Conservation (phyloP, 92 coral and sea anemone species). For the Isaurus tuberculatus region DNA sequence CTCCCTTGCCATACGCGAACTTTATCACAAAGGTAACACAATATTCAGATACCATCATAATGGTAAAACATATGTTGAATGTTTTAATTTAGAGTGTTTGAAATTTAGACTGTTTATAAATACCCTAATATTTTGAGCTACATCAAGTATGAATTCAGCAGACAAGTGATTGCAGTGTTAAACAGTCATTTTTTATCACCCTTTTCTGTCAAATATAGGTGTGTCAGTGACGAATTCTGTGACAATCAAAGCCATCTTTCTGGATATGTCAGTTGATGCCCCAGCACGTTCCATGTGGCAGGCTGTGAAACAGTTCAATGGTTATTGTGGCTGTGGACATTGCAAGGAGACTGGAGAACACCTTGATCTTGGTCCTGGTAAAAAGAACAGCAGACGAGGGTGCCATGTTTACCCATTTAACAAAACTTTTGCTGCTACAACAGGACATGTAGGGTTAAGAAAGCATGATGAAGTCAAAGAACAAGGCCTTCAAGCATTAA, state of each 20-base stretch:
- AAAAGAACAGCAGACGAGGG: constrained; percentile 27
- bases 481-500: constrained; percentile 33
- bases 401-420: constrained; percentile 69
- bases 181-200: no score
- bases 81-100: no score
- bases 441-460: constrained; percentile 61
- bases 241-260: constrained; percentile 45
- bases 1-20: no score
- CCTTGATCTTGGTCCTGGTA: constrained; percentile 63
- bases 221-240: no score
- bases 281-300: constrained; percentile 63
- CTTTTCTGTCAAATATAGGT: no score
- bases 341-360: constrained; percentile 65
- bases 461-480: constrained; percentile 46
- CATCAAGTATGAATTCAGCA: no score
- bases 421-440: constrained; percentile 45
- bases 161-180: no score
- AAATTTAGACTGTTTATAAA: no score
- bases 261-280: constrained; percentile 65
- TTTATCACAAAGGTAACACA: no score
- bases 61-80: no score
- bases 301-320: constrained; percentile 59
- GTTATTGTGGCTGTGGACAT: constrained; percentile 63
- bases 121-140: no score
- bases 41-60: no score